phyloP scores from a whole-genome alignment of 2,888 invertebrate genomes.

The Tricholauxania praeusta region DNA sequence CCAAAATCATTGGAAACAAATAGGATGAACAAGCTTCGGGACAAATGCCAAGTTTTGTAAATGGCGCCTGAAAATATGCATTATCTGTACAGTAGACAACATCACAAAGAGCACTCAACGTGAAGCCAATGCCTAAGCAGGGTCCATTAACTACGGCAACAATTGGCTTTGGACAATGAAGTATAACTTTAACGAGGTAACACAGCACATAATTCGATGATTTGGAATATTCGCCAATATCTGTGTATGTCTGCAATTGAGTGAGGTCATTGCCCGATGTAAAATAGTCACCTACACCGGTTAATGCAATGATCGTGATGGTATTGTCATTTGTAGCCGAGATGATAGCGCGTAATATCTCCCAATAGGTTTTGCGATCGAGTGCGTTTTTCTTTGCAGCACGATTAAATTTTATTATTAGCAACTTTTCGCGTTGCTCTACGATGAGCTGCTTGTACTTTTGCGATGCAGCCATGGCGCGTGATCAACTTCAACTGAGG shows the following conservation, averaged over 20 bases:
- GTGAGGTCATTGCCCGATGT: constrained; percentile 54
- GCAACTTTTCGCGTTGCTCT: constrained; percentile 68
- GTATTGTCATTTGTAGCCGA: constrained; percentile 76
- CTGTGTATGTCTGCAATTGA: constrained; percentile 44
- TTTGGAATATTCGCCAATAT: constrained; percentile 55
- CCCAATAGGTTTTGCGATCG: constrained; percentile 75
- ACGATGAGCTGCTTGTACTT: constrained; percentile 49
- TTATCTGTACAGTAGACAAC: constrained; percentile 85
- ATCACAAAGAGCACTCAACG: constrained; percentile 87
- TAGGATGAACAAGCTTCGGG: constrained; percentile 91
- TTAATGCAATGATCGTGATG: constrained; percentile 80
- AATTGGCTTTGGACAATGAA: constrained; percentile 88
- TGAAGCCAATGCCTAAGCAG: constrained; percentile 85
- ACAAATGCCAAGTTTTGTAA: constrained; percentile 83
- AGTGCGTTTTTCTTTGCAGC: constrained; percentile 86
- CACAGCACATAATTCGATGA: constrained; percentile 65
- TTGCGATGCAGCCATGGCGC: constrained; percentile 1
- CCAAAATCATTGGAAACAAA: constrained; percentile 86
- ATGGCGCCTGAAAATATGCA: constrained; percentile 91
- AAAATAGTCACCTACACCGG: constrained; percentile 64
- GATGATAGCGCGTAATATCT: constrained; percentile 75
- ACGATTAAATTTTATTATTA: constrained; percentile 78
- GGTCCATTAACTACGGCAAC: constrained; percentile 93
- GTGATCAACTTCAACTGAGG: background rate
- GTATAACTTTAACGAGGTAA: constrained; percentile 80